Evolutionary conservation across 2,888 invertebrate species (phyloP).

Genomic region (Archaeoteleia sp.): DNA sequence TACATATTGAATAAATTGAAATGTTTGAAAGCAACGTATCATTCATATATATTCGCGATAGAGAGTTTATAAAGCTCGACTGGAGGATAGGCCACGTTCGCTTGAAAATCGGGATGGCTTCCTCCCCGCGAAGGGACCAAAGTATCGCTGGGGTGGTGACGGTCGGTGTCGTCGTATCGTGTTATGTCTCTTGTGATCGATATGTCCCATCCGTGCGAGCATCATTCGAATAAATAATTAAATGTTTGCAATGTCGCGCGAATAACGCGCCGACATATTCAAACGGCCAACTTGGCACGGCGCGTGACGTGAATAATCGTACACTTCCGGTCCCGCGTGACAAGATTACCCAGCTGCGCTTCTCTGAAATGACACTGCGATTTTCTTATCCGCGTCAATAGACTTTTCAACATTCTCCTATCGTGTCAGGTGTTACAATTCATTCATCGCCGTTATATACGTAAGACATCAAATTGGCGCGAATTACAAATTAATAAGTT

Average conservation of each 20-base stretch:
- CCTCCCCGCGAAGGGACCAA: conserved; percentile 52
- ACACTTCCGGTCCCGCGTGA: conserved; percentile 40
- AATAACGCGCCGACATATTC: conserved; percentile 23
- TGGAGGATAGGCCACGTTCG: conserved; percentile 41
- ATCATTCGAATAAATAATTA: conserved; percentile 47
- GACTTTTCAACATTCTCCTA: conserved; percentile 6
- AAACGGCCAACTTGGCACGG: conserved; percentile 38
- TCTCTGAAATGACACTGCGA: conserved; percentile 25
- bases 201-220: conserved; percentile 31
- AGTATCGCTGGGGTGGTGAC: conserved; percentile 51
- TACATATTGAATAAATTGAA: no score
- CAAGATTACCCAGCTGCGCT: conserved; percentile 41
- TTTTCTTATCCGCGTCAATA: background rate
- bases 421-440: no score
- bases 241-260: conserved; percentile 27
- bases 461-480: no score
- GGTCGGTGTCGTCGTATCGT: conserved; percentile 52
- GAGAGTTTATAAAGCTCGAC: conserved; percentile 42
- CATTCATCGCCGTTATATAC: no score
- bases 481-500: no score
- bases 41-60: conserved; percentile 39
- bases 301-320: conserved; percentile 44
- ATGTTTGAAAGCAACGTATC: conserved; percentile 28
- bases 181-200: conserved; percentile 47
- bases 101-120: conserved; percentile 58